Evolutionary conservation across 2,113 vertebrate genomes (phyloP).

Genomic region (Synodontis membranacea): DNA sequence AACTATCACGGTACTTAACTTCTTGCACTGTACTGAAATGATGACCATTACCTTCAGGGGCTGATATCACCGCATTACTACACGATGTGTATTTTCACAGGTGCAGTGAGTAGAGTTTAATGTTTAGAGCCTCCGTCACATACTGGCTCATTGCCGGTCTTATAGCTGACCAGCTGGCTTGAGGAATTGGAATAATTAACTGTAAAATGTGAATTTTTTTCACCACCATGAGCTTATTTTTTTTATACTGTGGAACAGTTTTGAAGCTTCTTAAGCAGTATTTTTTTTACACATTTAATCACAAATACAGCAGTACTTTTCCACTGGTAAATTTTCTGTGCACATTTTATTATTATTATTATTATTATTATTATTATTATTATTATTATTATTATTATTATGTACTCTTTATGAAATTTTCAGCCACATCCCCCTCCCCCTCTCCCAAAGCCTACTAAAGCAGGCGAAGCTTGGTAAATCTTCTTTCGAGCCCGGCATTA

Average conservation of each 20-base stretch:
- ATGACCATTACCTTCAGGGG: neutral
- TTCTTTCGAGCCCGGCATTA: slow-evolving; percentile 45
- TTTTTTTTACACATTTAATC: neutral
- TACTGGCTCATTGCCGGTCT: neutral
- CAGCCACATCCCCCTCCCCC: neutral
- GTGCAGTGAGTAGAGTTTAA: slow-evolving; percentile 11
- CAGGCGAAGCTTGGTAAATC: slow-evolving; percentile 45
- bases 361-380: neutral
- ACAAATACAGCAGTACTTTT: neutral
- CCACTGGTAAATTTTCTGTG: no score
- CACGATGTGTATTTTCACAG: slow-evolving; percentile 19
- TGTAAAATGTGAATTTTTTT: neutral
- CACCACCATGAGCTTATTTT: neutral
- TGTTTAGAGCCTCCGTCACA: neutral
- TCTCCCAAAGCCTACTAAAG: slow-evolving; percentile 22
- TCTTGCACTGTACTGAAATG: neutral
- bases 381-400: slow-evolving; percentile 1
- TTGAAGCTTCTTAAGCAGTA: neutral
- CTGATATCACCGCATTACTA: slow-evolving; percentile 22
- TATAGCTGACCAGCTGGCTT: neutral
- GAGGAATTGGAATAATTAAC: slow-evolving; percentile 14
- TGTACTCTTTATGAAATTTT: neutral
- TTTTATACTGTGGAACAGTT: neutral
- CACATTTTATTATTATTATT: neutral
- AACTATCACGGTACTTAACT: neutral